Evolutionary conservation across 2,797 vertebrate genomes (phyloP).

Genomic region (Aplochiton taeniatus): DNA sequence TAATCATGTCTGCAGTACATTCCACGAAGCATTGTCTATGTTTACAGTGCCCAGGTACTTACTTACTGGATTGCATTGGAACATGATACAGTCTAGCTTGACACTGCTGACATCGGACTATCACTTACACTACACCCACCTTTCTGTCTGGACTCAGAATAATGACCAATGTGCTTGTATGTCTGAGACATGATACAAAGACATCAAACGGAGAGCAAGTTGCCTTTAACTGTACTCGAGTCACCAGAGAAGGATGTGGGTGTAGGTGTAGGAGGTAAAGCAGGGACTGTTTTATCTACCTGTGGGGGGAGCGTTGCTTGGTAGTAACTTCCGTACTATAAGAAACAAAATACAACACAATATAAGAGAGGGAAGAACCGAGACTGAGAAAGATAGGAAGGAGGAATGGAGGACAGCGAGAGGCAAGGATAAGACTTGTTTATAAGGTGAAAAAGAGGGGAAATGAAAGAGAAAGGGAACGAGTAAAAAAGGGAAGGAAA

Average conservation of each 20-base stretch:
- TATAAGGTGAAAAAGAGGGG: constrained; percentile 19
- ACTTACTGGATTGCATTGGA: constrained; percentile 37
- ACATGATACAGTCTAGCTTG: constrained; percentile 9
- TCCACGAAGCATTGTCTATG: too few species aligned
- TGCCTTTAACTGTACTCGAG: background rate
- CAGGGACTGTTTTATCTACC: constrained; percentile 70
- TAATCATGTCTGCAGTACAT: too few species aligned
- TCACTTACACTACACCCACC: background rate
- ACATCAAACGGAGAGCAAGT: too few species aligned
- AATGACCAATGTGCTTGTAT: too few species aligned
- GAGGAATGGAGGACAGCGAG: constrained; percentile 12
- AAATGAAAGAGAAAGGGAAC: constrained; percentile 16
- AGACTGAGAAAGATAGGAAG: constrained; percentile 2
- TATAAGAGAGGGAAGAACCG: constrained; percentile 54
- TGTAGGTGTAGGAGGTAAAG: constrained; percentile 40
- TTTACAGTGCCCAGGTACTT: constrained; percentile 43
- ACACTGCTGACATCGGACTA: background rate
- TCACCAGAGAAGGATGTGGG: constrained; percentile 14
- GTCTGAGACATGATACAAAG: too few species aligned
- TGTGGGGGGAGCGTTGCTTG: constrained; percentile 72
- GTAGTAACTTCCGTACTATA: constrained; percentile 78
- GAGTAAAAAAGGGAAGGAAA: constrained; percentile 1
- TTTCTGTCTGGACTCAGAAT: background rate
- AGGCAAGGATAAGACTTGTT: too few species aligned
- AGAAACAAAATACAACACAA: constrained; percentile 75